These are phyloP conservation scores for Aplysia californica DNA, from an alignment of 1,140 invertebrate genomes.

Conservation along the genomic window DNA sequence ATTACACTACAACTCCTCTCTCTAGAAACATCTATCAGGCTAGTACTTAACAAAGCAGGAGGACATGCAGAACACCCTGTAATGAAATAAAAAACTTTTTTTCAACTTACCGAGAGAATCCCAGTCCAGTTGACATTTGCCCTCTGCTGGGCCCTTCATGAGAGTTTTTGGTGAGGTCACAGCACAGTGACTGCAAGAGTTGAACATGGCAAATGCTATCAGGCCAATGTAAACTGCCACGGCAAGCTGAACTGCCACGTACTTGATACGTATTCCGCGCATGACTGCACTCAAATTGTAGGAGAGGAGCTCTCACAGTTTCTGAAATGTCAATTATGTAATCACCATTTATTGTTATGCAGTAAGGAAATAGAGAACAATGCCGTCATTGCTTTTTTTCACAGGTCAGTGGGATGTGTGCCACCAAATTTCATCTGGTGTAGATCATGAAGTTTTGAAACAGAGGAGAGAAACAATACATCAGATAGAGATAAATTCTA, in stretches of 20 bases:
- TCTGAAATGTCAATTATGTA: not conserved
- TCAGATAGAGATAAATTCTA: too few relatives aligned
- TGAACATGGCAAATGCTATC: conserved; percentile 19
- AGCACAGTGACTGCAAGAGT: conserved; percentile 15
- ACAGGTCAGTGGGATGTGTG: too few relatives aligned
- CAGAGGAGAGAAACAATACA: too few relatives aligned
- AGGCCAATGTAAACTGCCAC: not conserved
- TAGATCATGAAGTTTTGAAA: too few relatives aligned
- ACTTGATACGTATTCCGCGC: not conserved
- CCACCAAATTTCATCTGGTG: too few relatives aligned
- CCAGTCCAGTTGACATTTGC: conserved; percentile 3
- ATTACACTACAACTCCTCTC: not conserved
- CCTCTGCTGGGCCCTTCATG: not conserved
- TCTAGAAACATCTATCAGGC: too few relatives aligned
- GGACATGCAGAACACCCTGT: too few relatives aligned
- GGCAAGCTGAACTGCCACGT: not conserved
- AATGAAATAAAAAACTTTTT: not conserved
- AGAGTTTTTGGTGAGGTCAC: conserved; percentile 10
- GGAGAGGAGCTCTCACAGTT: not conserved
- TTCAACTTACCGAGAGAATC: conserved; percentile 2
- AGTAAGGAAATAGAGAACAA: not conserved
- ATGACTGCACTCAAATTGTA: too few relatives aligned
- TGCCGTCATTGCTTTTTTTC: too few relatives aligned
- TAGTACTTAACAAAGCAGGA: too few relatives aligned
- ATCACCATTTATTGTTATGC: not conserved